phyloP scores from a whole-genome alignment of 2,888 invertebrate species.

The Oegoconia quadripuncta region DNA sequence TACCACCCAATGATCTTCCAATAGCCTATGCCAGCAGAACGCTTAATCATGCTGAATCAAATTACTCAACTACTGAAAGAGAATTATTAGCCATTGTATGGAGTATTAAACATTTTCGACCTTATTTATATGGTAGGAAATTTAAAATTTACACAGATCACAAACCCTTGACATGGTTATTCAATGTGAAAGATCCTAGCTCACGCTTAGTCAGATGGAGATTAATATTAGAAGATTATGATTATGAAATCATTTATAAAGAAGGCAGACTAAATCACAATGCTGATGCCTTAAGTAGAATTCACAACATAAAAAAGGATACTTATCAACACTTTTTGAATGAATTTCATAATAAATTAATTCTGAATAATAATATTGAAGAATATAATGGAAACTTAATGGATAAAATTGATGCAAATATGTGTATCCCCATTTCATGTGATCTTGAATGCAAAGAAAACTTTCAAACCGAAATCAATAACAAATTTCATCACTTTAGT shows the following conservation, averaged over 20 bases:
- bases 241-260: too few relatives aligned
- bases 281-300: too few relatives aligned
- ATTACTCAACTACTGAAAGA: conserved; percentile 12
- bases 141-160: background rate
- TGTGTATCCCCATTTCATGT: background rate
- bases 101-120: conserved; percentile 14
- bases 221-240: too few relatives aligned
- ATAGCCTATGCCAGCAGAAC: conserved; percentile 16
- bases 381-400: background rate
- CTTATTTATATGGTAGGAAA: conserved; percentile 15
- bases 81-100: conserved; percentile 15
- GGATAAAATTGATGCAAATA: conserved; percentile 8
- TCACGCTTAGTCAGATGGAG: too few relatives aligned
- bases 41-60: conserved; percentile 13
- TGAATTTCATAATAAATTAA: background rate
- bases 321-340: background rate
- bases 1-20: conserved; percentile 24
- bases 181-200: too few relatives aligned
- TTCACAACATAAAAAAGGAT: too few relatives aligned
- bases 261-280: too few relatives aligned
- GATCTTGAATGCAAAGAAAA: conserved; percentile 3
- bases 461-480: background rate
- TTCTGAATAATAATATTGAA: conserved; percentile 1
- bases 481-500: background rate
- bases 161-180: too few relatives aligned